Conservation (phyloP, 2,888 invertebrate species). For the Orthonevra nobilis region DNA sequence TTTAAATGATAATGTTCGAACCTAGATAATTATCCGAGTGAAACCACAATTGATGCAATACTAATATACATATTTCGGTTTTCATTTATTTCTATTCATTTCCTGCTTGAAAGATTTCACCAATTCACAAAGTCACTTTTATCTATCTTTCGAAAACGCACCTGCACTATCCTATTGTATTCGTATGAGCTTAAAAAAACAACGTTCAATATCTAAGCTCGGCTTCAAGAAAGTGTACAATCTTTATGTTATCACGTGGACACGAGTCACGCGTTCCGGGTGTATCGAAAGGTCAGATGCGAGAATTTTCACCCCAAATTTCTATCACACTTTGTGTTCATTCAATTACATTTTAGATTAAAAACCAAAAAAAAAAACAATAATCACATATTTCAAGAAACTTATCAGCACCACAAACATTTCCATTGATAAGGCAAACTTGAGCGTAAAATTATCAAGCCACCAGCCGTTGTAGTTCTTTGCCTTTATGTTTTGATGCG, state of each 20-base stretch:
- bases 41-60: too few species aligned
- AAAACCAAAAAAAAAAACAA: not conserved
- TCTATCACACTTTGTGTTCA: not conserved
- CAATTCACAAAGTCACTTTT: too few species aligned
- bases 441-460: conserved; percentile 15
- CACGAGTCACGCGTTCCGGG: not conserved
- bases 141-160: too few species aligned
- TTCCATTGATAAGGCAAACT: conserved; percentile 28
- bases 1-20: too few species aligned
- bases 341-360: not conserved
- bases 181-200: too few species aligned
- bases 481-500: not conserved
- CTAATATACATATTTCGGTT: too few species aligned
- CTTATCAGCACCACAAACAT: conserved; percentile 14
- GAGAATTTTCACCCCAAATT: conserved; percentile 11
- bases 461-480: too few species aligned
- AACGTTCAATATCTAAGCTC: conserved; percentile 33
- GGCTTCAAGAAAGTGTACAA: too few species aligned
- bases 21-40: too few species aligned
- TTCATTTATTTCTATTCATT: too few species aligned
- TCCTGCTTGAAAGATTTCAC: too few species aligned
- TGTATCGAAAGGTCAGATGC: conserved; percentile 6
- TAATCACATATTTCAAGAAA: not conserved
- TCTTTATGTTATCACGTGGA: conserved; percentile 32
- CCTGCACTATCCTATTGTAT: too few species aligned